Evolutionary conservation across 2,888 invertebrate genomes (phyloP), one percentile per base, ranked within the genome.

Genomic region (Idaea dimidiata): DNA sequence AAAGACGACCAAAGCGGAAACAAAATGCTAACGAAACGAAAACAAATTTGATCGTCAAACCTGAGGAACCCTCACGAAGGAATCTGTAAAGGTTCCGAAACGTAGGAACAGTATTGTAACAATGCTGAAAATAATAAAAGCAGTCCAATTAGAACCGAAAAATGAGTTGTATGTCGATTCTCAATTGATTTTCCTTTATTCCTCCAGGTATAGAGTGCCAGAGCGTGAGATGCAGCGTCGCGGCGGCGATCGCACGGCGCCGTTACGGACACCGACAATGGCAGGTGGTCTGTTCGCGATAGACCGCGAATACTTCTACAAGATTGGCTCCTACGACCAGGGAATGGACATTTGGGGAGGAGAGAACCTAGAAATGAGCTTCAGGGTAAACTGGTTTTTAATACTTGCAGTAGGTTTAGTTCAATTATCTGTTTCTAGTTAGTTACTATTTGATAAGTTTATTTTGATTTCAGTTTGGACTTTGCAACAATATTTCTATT

Each of bases 311-410:
- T 99, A 98, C 89, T 99, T 99, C 94, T 98, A 99, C 91, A 97
- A 99, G 92, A 94, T 99, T 68, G 99, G 99, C 61, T 96, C 99
- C 62, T 99, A 99, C 87, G 99, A 99, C 87, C 96, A 98, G 89
- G 99, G 99, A 75, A 99, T 99, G 99, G 98, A 99, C 89, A 99
- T 99, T 79, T 99, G 99, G 99, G 99, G 99, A 60, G 98, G 97
- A 59, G 98, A 98, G 89, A 98, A 98, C 89, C 94, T 98, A 58
- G 98, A 98, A 91, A 97, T 98, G 96, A 97, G 97, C 80, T 97
- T 98, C 89, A 94, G 98, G 95, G 98, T 98, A 94, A 87, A 93
- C 60, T 57, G 67, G 62, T 66, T 63, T 62, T 31, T 57, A 31
- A 43, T 31, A 32, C 18, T 53, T n/a, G n/a, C 16, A 43, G n/a